Evolutionary conservation across 2,113 vertebrate species (phyloP), one percentile per base, ranked within the genome.

Genomic region (Labeo rohita): DNA sequence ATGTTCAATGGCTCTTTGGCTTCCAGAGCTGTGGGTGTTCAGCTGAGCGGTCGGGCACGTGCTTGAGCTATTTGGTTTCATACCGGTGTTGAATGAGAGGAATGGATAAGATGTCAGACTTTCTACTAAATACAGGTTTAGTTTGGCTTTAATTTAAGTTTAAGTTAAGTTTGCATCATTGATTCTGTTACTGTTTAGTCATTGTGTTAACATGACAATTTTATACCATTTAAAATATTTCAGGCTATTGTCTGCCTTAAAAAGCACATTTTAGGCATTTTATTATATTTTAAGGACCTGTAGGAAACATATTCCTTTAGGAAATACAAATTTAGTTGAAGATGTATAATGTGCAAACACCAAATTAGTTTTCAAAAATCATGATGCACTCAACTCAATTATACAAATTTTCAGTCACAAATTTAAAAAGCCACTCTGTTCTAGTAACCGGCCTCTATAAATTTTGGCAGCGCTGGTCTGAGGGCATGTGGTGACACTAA

Each of bases 1-100:
- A 88, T 63, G 16, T 63, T 83, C 49, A 91, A 77, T 81, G 78
- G 68, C 18, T 59, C 78, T 87, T 87, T 87, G 78, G 84, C 82
- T 84, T 77, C 70, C 59, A 78, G 65, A 72, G 18, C 70, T 87
- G 74, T 21, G 50, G 80, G 45, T 83, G 88, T 85, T 39, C 36
- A 76, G 72, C 52, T 82, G 43, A 84, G 54, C 36, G 7, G 18
- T 54, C 34, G 34, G 76, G 10, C 39, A 83, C 65, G 65, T 83
- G 88, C 43, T 36, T 8, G 21, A 74, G 66, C 59, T 21, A 66
- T 75, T 43, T 12, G 10, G 49, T 82, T 86, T 87, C 50, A 34
- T 23, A 59, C 50, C 61, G 75, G 54, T 65, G n/a, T 59, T 68
- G 56, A 86, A 83, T 5, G 23, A n/a, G 16, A 13, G 47, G 39